phyloP scores from a whole-genome alignment of 2,113 vertebrate species.

The Onychostoma macrolepis region DNA sequence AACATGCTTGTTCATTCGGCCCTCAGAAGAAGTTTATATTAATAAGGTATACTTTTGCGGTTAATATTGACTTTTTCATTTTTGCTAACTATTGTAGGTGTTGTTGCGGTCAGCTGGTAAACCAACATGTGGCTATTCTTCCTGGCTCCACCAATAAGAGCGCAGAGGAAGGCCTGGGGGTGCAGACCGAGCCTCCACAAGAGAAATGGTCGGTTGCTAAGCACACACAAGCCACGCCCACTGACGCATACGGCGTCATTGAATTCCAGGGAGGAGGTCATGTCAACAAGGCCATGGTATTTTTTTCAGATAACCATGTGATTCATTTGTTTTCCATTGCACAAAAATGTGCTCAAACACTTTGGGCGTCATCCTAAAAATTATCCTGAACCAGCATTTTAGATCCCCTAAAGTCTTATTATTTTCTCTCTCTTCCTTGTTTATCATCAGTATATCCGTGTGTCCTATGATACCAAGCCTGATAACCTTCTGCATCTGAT shows the following conservation, averaged over 20 bases:
- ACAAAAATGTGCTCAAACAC: not conserved
- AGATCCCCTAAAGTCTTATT: not conserved
- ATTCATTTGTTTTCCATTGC: not conserved
- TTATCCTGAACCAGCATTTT: not conserved
- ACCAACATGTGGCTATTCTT: conserved; percentile 83
- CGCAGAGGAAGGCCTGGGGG: conserved; percentile 77
- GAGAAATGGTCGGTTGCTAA: conserved; percentile 90
- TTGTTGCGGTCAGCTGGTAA: conserved; percentile 88
- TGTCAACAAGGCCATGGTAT: conserved; percentile 94
- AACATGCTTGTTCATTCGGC: not conserved
- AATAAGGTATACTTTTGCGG: not conserved
- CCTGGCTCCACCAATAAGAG: conserved; percentile 75
- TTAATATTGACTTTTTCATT: not conserved
- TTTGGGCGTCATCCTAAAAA: not conserved
- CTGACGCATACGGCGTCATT: conserved; percentile 87
- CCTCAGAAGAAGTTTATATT: not conserved
- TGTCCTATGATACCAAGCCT: conserved; percentile 90
- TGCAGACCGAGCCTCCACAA: conserved; percentile 78
- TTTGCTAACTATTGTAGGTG: conserved; percentile 75
- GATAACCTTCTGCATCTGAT: conserved; percentile 93
- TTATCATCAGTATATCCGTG: conserved; percentile 85
- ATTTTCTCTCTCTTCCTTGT: not conserved
- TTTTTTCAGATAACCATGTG: not conserved
- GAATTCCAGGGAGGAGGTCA: conserved; percentile 95
- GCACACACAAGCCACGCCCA: conserved; percentile 88